Base-by-base conservation (phyloP, 2,797 vertebrate genomes). In the Girardinus metallicus region DNA sequence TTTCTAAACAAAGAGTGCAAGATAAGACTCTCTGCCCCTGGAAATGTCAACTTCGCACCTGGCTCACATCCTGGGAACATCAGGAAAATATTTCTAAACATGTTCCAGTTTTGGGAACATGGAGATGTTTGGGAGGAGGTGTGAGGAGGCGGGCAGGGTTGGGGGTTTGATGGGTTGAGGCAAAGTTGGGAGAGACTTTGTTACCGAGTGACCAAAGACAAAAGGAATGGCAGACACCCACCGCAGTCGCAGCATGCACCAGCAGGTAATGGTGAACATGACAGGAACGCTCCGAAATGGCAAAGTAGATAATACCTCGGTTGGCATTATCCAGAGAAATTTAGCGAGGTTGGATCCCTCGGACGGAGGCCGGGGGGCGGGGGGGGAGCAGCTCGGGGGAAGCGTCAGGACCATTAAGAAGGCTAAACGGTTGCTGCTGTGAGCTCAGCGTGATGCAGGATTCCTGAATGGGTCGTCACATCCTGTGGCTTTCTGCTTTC, bases 401-500 rank as follows among this genome's bases (percentile, higher is more conserved):
- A 31, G 71, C 16, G 31, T 31, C 5, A 47, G n/a, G 34, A 49
- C 6, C 7, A 73, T 49, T 34, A 47, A 8, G 23, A 72, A 72
- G 12, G n/a, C 13, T 44, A 47, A 44, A 47, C 7, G 70, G 26
- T 15, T 46, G 43, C 41, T 47, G 43, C 12, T 73, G 60, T 46
- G 70, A 73, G n/a, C n/a, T 34, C 60, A 64, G 60, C 70, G 29
- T 70, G 23, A 70, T 44, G 41, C 66, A 62, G 31, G 60, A 18
- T 64, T 64, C 31, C 60, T 73, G 70, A 72, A 44, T 15, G 43
- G 26, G n/a, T 73, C 31, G 44, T 73, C 44, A 47, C 44, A 47
- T 18, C 34, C 44, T 47, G 26, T 9, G 44, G 44, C 44, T 29
- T 31, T 31, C 49, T 21, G 10, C n/a, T 34, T 29, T 31, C 71